A percentile compares a stretch with the other conserved stretches of the same genome.
Evolutionary conservation across 2,113 vertebrate genomes (phyloP).

Genomic region (Parus major): DNA sequence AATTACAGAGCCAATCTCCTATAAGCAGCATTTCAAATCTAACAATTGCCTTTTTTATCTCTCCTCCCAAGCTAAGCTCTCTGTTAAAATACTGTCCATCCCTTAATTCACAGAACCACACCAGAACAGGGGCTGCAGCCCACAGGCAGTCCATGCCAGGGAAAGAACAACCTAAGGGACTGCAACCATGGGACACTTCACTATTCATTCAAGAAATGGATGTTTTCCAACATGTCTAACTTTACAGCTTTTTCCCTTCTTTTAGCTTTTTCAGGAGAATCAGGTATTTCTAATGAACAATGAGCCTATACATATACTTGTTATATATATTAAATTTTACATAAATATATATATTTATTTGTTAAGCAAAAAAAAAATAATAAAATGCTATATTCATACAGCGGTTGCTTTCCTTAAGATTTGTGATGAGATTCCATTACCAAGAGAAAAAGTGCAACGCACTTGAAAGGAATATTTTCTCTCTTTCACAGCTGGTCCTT

Average conservation of each 20-base stretch:
- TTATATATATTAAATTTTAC: background rate
- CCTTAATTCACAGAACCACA: rapidly evolving
- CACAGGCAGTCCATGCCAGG: rapidly evolving
- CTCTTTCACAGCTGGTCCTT: background rate
- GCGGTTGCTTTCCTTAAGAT: background rate
- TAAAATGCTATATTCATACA: background rate
- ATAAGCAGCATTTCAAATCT: background rate
- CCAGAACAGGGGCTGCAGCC: rapidly evolving
- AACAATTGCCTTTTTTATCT: rapidly evolving
- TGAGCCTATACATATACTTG: rapidly evolving
- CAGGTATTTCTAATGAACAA: background rate
- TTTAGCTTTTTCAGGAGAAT: background rate
- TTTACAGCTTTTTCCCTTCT: background rate
- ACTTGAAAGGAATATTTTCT: background rate
- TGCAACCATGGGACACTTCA: background rate
- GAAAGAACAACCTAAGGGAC: background rate
- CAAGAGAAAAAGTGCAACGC: background rate
- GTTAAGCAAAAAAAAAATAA: background rate
- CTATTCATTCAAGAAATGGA: background rate
- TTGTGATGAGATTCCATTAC: constrained; percentile 5
- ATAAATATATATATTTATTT: rapidly evolving
- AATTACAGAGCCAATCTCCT: background rate
- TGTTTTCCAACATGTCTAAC: background rate
- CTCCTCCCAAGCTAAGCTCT: background rate
- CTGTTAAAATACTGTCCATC: background rate